Evolutionary conservation across 30 jellyfish, hydroid and myxozoan species (phyloP).

Genomic region (Pelagia noctiluca): DNA sequence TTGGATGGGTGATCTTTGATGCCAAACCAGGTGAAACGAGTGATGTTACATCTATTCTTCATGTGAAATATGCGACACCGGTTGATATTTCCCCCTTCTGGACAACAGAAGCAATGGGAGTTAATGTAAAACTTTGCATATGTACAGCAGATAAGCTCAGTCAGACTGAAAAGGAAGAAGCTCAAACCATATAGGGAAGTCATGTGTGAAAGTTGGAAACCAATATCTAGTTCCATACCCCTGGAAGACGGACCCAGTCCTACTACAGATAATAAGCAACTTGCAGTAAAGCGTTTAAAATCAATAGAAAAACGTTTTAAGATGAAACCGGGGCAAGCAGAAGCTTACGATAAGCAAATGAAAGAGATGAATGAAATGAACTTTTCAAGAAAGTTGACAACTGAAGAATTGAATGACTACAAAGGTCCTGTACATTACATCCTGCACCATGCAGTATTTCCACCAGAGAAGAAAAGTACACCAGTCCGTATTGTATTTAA

Average conservation of each 20-base stretch:
- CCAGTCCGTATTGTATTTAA: constrained; percentile 75
- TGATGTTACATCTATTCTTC: constrained; percentile 30
- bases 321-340: constrained; percentile 65
- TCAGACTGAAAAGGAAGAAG: constrained; percentile 50
- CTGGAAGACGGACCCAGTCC: constrained; percentile 75
- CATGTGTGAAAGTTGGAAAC: constrained; percentile 45
- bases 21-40: constrained; percentile 55
- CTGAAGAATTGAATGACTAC: constrained; percentile 38
- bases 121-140: constrained; percentile 37
- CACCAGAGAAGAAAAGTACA: constrained; percentile 57
- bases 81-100: constrained; percentile 68
- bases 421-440: constrained; percentile 73
- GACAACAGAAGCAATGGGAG: constrained; percentile 79
- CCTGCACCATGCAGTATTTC: constrained; percentile 65
- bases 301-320: constrained; percentile 51
- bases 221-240: constrained; percentile 68
- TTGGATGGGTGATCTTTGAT: constrained; percentile 75
- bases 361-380: constrained; percentile 38
- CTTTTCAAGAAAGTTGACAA: constrained; percentile 25
- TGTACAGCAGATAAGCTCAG: constrained; percentile 45
- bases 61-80: constrained; percentile 60
- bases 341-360: constrained; percentile 56
- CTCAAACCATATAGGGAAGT: constrained; percentile 39
- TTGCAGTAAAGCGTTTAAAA: constrained; percentile 35
- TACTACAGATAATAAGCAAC: constrained; percentile 56